Percentiles rank a stretch among this genome's conserved stretches.
These are phyloP conservation scores for Epicauta chinensis DNA, from an alignment of 1,140 invertebrate species.

Conservation along the genomic window DNA sequence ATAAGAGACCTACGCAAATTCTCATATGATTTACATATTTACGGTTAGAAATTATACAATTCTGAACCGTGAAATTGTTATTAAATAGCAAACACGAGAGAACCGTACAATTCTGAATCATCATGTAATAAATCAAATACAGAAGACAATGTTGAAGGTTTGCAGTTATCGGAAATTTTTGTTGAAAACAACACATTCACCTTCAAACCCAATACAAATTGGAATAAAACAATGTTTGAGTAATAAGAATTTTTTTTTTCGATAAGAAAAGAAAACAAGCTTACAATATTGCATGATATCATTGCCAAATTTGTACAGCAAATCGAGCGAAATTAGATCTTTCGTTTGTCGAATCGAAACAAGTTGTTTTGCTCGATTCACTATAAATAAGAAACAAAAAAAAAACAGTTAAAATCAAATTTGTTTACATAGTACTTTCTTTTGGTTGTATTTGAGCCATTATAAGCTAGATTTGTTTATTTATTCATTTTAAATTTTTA, in stretches of 20 bases:
- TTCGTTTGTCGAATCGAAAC: too few species aligned
- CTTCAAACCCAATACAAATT: too few species aligned
- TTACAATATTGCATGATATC: constrained; percentile 22
- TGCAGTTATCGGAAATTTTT: not conserved
- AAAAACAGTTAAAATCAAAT: not conserved
- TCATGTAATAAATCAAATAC: too few species aligned
- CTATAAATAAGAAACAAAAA: not conserved
- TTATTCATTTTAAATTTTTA: not conserved
- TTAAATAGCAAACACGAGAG: too few species aligned
- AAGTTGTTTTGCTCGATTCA: too few species aligned
- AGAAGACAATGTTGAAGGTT: too few species aligned
- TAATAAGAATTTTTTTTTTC: constrained; percentile 15
- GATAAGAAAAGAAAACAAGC: constrained; percentile 23
- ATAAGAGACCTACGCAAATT: too few species aligned
- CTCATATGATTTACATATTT: too few species aligned
- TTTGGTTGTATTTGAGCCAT: constrained; percentile 2
- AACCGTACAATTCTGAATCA: too few species aligned
- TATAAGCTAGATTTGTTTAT: constrained; percentile 1
- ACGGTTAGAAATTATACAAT: too few species aligned
- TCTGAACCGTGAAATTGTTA: too few species aligned
- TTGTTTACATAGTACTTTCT: not conserved
- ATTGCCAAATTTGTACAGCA: not conserved
- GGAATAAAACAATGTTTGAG: constrained; percentile 1
- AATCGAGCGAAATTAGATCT: constrained; percentile 11
- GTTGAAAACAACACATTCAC: too few species aligned